Evolutionary conservation across 2,797 vertebrate species (phyloP), one percentile per base, ranked within the genome.

Genomic region (Tarsius wallacei): DNA sequence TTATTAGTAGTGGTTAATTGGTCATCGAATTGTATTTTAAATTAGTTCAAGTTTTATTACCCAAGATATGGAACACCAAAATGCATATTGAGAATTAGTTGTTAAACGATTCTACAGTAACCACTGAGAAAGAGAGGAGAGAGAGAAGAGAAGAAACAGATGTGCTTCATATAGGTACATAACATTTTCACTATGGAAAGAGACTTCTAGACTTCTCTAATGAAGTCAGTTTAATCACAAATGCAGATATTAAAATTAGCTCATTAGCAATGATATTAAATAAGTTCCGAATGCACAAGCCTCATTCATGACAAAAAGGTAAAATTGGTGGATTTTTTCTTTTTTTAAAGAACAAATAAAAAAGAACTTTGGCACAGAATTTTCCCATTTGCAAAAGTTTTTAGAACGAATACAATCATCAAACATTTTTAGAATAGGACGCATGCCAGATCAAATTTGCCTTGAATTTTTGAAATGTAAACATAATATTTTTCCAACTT

Each of bases 171-270:
- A 55, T 1, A 87, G 26, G 47, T 82, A 3, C 4, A 15, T 55
- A 55, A 87, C 49, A 83, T 77, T 82, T 91, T 68, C 66, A 53
- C 78, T 66, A n/a, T 81, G 63, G 78, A 83, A 93, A 86, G 26
- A 31, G 57, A 88, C 33, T 81, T 84, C 28, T 57, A 86, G 49
- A 66, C 57, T 77, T 71, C 61, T 76, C 57, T 93, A 87, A 96
- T 78, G n/a, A 95, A 93, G 64, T 21, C 47, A 70, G 4, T n/a
- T 90, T 87, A 68, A 93, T 90, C 57, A 88, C 63, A 96, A 94
- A 94, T 61, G 61, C 21, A 64, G 16, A 76, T 57, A 93, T 95
- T 93, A 68, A 93, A 97, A 84, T 76, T 47, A 93, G 49, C 47
- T 94, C 33, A 42, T 93, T 93, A 93, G 26, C 47, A 95, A 64